Evolutionary conservation across 2,888 invertebrate species (phyloP).

Genomic region (Pemphredon lugubris): DNA sequence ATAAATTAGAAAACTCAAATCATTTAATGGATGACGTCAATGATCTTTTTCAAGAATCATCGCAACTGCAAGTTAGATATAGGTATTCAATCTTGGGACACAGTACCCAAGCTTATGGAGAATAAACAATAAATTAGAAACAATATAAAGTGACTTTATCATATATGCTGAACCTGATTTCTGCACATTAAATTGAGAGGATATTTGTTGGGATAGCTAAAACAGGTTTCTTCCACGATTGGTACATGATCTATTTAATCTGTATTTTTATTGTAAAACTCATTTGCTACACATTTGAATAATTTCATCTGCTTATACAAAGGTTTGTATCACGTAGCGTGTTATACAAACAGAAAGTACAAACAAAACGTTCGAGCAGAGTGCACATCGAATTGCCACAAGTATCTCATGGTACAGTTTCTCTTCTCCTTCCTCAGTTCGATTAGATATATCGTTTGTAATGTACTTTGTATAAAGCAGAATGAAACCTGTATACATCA

Average conservation of each 20-base stretch:
- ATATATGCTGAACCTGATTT: slow-evolving; percentile 13
- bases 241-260: slow-evolving; percentile 30
- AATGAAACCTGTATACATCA: slow-evolving; percentile 44
- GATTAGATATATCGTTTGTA: slow-evolving; percentile 3
- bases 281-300: slow-evolving; percentile 34
- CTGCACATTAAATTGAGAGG: slow-evolving; percentile 12
- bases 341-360: slow-evolving; percentile 28
- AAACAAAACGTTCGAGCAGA: slow-evolving; percentile 27
- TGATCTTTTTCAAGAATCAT: no score
- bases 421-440: neutral
- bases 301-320: slow-evolving; percentile 54
- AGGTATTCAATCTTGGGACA: no score
- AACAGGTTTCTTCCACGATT: slow-evolving; percentile 23
- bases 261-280: slow-evolving; percentile 48
- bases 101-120: no score
- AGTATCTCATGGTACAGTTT: slow-evolving; percentile 9
- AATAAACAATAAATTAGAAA: neutral
- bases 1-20: no score
- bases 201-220: slow-evolving; percentile 15
- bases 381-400: slow-evolving; percentile 8
- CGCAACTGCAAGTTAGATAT: no score
- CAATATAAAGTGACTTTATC: slow-evolving; percentile 32
- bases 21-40: no score
- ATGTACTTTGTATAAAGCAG: slow-evolving; percentile 41
- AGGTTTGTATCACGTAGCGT: slow-evolving; percentile 26